phyloP scores from a whole-genome alignment of 2,888 invertebrate species.

The Tromatobia lineatoria region DNA sequence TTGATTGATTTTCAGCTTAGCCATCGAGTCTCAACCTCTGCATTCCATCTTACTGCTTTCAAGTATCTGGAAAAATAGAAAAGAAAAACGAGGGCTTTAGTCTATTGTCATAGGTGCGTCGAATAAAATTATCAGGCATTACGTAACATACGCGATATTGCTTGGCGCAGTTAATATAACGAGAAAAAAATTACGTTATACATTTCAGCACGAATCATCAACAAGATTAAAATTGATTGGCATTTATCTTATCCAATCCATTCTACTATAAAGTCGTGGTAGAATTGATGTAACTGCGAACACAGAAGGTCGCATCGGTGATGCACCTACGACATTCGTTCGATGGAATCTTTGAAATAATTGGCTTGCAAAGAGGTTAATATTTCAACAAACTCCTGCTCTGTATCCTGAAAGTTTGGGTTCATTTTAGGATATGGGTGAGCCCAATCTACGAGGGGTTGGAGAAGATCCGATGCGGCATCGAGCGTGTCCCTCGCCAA shows the following conservation, averaged over 20 bases:
- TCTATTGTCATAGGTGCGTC: background rate
- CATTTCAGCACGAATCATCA: constrained; percentile 32
- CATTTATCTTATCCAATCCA: constrained; percentile 23
- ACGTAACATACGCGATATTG: background rate
- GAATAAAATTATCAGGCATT: background rate
- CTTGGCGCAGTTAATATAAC: background rate
- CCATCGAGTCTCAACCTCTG: constrained; percentile 47
- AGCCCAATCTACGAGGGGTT: constrained; percentile 31
- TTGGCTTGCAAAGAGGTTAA: constrained; percentile 55
- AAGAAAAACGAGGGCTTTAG: constrained; percentile 30
- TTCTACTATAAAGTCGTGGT: constrained; percentile 4
- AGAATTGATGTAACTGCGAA: constrained; percentile 56
- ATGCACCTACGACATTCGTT: constrained; percentile 29
- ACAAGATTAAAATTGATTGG: constrained; percentile 7
- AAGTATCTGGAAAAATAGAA: constrained; percentile 62
- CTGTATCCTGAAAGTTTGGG: constrained; percentile 53
- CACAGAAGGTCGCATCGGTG: constrained; percentile 33
- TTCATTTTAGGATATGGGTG: constrained; percentile 50
- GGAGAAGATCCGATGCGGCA: constrained; percentile 10
- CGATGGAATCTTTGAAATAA: constrained; percentile 59
- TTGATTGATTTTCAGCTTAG: constrained; percentile 63
- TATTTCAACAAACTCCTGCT: constrained; percentile 49
- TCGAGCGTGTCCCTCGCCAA: constrained; percentile 40
- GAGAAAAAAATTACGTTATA: background rate
- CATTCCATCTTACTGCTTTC: constrained; percentile 32